These are phyloP conservation scores for Dipodomys merriami DNA, from an alignment of 2,113 vertebrate genomes.

Conservation along the genomic window DNA sequence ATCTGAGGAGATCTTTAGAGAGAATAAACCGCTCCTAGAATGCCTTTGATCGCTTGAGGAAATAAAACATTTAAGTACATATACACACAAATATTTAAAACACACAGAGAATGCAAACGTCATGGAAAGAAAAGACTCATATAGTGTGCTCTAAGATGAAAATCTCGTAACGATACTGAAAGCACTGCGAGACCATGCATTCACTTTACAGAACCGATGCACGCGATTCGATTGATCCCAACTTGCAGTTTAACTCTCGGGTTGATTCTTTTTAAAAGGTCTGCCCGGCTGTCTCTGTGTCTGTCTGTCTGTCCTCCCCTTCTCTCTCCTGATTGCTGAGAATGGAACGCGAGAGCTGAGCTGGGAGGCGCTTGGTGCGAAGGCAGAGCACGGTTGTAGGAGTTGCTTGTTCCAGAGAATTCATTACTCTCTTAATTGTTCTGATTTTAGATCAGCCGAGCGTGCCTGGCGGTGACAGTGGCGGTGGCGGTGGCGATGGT, in stretches of 20 bases:
- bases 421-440: conserved; percentile 50
- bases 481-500: too few species aligned
- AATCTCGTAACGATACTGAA: background rate
- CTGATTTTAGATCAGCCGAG: conserved; percentile 65
- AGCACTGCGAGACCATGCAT: background rate
- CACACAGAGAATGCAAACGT: background rate
- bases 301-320: background rate
- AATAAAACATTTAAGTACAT: background rate
- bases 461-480: conserved; percentile 54
- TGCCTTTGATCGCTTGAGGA: background rate
- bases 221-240: background rate
- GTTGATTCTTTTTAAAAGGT: background rate
- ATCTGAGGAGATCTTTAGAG: background rate
- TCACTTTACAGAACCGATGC: background rate
- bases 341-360: background rate
- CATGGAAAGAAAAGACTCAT: background rate
- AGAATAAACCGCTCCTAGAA: background rate
- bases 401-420: conserved; percentile 60
- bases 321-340: background rate
- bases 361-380: conserved; percentile 51
- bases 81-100: background rate
- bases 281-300: background rate
- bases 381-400: conserved; percentile 68
- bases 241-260: background rate
- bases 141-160: background rate